Base-by-base conservation (phyloP, 2,888 invertebrate genomes). In the Pollenia griseotomentosa region DNA sequence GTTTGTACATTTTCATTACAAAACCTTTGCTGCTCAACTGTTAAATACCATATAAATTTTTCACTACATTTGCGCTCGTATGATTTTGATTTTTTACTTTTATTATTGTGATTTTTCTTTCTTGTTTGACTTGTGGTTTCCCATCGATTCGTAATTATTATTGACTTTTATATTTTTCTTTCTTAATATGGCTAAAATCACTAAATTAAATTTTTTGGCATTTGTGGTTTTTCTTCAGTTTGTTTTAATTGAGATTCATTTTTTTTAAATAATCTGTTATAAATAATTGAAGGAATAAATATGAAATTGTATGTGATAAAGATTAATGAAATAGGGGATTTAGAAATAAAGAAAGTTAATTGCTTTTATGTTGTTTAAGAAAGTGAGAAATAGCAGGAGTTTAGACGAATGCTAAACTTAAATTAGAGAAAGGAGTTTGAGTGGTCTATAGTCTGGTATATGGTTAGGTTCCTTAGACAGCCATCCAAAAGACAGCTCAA, bases 91-190 rank as follows among this genome's bases (percentile, higher is more conserved):
- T 77, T 65, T 77, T 66, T 68, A 40, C 55, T 53, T 77, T 77
- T 57, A 57, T 66, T 78, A 66, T 78, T 68, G 6, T 40, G 6
- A 40, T 48, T 3, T 59, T 59, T n/a, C n/a, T 46, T 75, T 75
- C 53, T 3, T 7, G 19, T 51, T 53, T 40, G 19, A 12, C 40
- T 1, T 16, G 23, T 66, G 23, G 16, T 8, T 44, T 7, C 44
- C 33, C 16, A 48, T 48, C 23, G 66, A 57, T 68, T 68, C 23
- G 42, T 55, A 65, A 77, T 77, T 77, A 77, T 55, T 77, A 55
- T 65, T 77, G 77, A 77, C 53, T 65, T 65, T 78, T 55, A 46
- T 55, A 46, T 66, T 19, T 44, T 23, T 46, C 33, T 19, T 53
- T 23, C n/a, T 55, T 11, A 12, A n/a, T 2, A 53, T 74, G 57